Evolutionary conservation across 2,113 vertebrate species (phyloP).

Genomic region (Brachionichthys hirsutus): DNA sequence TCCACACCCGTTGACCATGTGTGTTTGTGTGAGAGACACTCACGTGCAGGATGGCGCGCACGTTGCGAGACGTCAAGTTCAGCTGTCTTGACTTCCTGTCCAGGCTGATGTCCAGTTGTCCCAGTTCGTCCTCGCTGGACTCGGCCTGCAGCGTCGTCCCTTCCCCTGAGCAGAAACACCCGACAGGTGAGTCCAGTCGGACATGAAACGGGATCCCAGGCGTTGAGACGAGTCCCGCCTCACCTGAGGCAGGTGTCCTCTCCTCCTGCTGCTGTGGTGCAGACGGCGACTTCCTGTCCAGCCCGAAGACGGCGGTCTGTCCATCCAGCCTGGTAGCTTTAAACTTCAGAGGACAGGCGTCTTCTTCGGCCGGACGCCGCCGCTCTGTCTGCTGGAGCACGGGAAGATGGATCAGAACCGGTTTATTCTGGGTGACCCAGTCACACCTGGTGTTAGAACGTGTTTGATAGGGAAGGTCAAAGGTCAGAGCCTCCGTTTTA

Average conservation of each 20-base stretch:
- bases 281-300: not conserved
- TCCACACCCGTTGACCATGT: too few species aligned
- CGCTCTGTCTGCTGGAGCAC: not conserved
- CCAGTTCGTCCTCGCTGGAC: conserved; percentile 80
- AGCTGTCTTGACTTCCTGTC: conserved; percentile 88
- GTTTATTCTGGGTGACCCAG: too few species aligned
- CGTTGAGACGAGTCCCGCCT: not conserved
- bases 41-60: conserved; percentile 93
- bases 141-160: conserved; percentile 38
- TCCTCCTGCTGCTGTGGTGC: conserved; percentile 17
- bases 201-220: not conserved
- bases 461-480: too few species aligned
- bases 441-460: too few species aligned
- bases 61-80: conserved; percentile 89
- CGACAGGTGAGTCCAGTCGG: not conserved
- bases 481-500: too few species aligned
- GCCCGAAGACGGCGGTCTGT: not conserved
- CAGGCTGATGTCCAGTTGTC: conserved; percentile 85
- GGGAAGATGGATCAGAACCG: not conserved
- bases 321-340: conserved; percentile 12
- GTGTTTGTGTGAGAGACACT: conserved; percentile 43
- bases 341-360: conserved; percentile 15
- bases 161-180: not conserved
- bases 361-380: conserved; percentile 3
- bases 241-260: conserved; percentile 14